phyloP scores from a whole-genome alignment of 2,113 vertebrate genomes.

The Pseudopodoces humilis region DNA sequence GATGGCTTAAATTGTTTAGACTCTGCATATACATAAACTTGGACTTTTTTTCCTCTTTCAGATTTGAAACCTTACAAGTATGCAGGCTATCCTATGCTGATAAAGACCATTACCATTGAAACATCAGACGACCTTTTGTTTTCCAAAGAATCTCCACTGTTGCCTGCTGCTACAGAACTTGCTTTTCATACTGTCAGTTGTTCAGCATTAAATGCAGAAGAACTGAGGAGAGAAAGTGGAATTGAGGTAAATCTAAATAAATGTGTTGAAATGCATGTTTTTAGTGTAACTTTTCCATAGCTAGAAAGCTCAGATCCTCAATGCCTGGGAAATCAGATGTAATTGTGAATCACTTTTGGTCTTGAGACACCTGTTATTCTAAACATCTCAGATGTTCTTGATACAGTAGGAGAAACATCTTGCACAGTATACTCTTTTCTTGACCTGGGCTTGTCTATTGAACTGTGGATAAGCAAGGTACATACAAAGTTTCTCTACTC shows the following conservation, averaged over 20 bases:
- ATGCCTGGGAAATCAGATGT: neutral
- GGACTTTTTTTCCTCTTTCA: slow-evolving; percentile 56
- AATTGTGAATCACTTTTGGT: neutral
- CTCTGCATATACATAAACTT: neutral
- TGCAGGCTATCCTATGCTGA: slow-evolving; percentile 97
- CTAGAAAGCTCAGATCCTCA: neutral
- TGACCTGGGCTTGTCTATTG: neutral
- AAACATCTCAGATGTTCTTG: neutral
- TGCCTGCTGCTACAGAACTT: slow-evolving; percentile 91
- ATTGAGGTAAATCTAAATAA: slow-evolving; percentile 84
- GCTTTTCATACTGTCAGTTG: slow-evolving; percentile 97
- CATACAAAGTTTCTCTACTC: rapidly evolving
- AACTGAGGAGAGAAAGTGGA: slow-evolving; percentile 91
- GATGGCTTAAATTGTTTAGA: neutral
- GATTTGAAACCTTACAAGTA: slow-evolving; percentile 98
- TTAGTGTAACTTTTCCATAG: neutral
- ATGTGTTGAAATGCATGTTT: neutral
- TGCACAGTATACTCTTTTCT: neutral
- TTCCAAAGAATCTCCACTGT: slow-evolving; percentile 90
- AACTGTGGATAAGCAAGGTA: neutral
- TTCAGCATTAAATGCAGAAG: slow-evolving; percentile 96
- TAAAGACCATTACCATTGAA: slow-evolving; percentile 96
- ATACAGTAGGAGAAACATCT: neutral
- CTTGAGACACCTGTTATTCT: neutral
- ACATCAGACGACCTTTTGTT: slow-evolving; percentile 91